Conservation (phyloP, 2,113 vertebrate species). For the Notothenia coriiceps region DNA sequence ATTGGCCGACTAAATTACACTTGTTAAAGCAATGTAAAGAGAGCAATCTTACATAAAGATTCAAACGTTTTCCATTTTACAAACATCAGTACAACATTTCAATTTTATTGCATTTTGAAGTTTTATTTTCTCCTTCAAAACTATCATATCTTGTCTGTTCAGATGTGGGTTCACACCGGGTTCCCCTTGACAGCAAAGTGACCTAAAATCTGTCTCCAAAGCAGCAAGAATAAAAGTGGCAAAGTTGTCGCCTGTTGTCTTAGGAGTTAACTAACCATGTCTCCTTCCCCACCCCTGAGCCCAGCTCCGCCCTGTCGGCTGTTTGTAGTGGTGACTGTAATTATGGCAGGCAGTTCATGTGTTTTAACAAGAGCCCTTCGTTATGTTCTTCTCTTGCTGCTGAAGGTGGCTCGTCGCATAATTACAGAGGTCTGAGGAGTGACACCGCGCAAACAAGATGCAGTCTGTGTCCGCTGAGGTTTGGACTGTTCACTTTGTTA, state of each 20-base stretch:
- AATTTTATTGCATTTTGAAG: not conserved
- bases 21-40: slow-evolving; percentile 5
- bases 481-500: slow-evolving; percentile 5
- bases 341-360: slow-evolving; percentile 56
- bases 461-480: slow-evolving; percentile 9
- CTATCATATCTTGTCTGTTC: not conserved
- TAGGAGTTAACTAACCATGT: slow-evolving; percentile 73
- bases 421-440: slow-evolving; percentile 41
- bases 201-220: slow-evolving; percentile 11
- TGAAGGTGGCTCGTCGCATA: slow-evolving; percentile 34
- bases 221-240: slow-evolving; percentile 43
- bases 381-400: slow-evolving; percentile 42
- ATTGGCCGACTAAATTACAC: slow-evolving; percentile 13
- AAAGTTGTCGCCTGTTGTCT: slow-evolving; percentile 59
- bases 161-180: not conserved
- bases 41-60: not conserved
- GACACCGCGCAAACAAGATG: slow-evolving; percentile 26
- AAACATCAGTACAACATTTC: not conserved
- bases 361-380: slow-evolving; percentile 63
- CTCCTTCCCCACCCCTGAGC: slow-evolving; percentile 60
- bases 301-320: slow-evolving; percentile 64
- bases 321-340: slow-evolving; percentile 76
- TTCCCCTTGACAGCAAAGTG: not conserved
- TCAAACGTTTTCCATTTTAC: slow-evolving; percentile 3
- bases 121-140: not conserved